These are phyloP conservation scores for Tanytarsus gracilentus DNA, from an alignment of 2,888 invertebrate species.

Conservation along the genomic window DNA sequence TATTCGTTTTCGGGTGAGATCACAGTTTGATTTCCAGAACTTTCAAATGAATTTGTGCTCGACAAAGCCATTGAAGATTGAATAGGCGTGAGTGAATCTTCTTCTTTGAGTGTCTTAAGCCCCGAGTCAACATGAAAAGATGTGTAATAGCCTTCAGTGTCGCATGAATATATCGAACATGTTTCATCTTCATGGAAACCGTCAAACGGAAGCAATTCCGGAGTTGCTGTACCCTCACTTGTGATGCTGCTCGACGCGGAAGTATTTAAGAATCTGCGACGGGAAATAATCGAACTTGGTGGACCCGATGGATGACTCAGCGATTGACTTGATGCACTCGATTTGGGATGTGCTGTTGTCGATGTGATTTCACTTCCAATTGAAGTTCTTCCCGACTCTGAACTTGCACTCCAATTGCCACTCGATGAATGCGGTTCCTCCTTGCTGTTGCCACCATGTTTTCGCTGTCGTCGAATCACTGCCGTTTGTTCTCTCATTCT, in stretches of 20 bases:
- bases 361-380: constrained; percentile 74
- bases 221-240: constrained; percentile 75
- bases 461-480: constrained; percentile 58
- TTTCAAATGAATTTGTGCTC: constrained; percentile 56
- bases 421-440: constrained; percentile 83
- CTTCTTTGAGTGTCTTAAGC: constrained; percentile 73
- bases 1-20: constrained; percentile 77
- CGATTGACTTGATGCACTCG: constrained; percentile 61
- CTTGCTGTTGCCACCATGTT: constrained; percentile 61
- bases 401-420: constrained; percentile 92
- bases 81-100: constrained; percentile 62
- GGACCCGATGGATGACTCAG: constrained; percentile 52
- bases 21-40: constrained; percentile 60
- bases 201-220: constrained; percentile 67
- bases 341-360: constrained; percentile 58
- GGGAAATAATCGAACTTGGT: constrained; percentile 60
- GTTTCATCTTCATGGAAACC: constrained; percentile 66
- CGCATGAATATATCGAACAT: constrained; percentile 87
- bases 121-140: constrained; percentile 96
- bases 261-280: constrained; percentile 58
- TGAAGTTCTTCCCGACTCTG: constrained; percentile 77
- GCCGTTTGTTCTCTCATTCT: constrained; percentile 64
- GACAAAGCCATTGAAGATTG: constrained; percentile 59
- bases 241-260: constrained; percentile 76
- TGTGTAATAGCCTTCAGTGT: constrained; percentile 95